Percentiles rank a stretch among this genome's conserved stretches.
Conservation (phyloP, 2,113 vertebrate species). For the Osmerus mordax region DNA sequence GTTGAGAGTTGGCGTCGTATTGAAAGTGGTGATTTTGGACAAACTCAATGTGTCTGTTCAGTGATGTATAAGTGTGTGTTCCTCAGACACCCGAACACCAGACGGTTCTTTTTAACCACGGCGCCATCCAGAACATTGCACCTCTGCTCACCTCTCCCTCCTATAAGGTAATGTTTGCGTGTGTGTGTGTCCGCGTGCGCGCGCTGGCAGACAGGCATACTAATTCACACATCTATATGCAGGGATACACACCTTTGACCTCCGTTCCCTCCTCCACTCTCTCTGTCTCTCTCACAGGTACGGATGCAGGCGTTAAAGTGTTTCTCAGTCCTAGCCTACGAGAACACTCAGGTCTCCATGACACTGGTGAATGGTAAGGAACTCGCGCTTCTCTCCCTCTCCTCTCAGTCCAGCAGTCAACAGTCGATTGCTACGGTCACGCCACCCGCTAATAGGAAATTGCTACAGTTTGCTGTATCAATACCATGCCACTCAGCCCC, state of each 20-base stretch:
- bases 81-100: conserved; percentile 94
- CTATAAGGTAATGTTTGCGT: conserved; percentile 81
- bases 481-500: not conserved
- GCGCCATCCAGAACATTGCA: conserved; percentile 94
- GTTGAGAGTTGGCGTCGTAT: too few species aligned
- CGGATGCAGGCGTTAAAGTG: conserved; percentile 98
- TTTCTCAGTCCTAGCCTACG: conserved; percentile 96
- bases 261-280: not conserved
- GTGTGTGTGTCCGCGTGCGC: not conserved
- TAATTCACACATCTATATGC: too few species aligned
- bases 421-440: too few species aligned
- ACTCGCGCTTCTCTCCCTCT: not conserved
- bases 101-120: conserved; percentile 93
- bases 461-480: too few species aligned
- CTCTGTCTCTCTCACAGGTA: conserved; percentile 73
- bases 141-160: conserved; percentile 89
- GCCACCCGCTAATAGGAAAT: too few species aligned
- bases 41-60: not conserved
- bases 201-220: not conserved
- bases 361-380: conserved; percentile 92
- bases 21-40: too few species aligned
- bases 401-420: too few species aligned
- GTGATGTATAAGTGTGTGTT: conserved; percentile 13
- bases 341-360: conserved; percentile 96
- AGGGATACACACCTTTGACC: too few species aligned